A percentile compares a stretch with the other conserved stretches of the same genome.
These are phyloP conservation scores for Ifrita kowaldi DNA, from an alignment of 2,113 vertebrate species.

Conservation along the genomic window DNA sequence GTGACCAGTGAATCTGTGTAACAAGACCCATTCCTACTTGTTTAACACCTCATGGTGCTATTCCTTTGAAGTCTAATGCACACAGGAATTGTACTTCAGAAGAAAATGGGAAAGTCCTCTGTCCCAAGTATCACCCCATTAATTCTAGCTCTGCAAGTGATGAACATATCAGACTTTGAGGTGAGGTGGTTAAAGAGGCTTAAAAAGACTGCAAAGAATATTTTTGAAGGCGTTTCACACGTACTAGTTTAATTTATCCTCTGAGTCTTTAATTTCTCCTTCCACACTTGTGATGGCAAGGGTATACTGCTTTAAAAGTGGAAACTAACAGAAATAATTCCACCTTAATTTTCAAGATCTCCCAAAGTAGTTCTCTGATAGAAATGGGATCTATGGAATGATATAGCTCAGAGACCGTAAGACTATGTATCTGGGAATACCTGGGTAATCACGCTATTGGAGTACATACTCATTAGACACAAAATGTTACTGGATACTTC, in stretches of 20 bases:
- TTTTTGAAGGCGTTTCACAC: constrained; percentile 8
- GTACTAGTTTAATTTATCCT: constrained; percentile 18
- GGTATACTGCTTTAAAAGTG: not conserved
- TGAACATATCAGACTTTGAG: constrained; percentile 22
- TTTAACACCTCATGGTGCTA: not conserved
- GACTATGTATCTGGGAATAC: not conserved
- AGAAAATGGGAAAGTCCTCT: not conserved
- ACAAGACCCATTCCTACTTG: not conserved
- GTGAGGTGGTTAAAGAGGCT: not conserved
- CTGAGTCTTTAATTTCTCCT: not conserved
- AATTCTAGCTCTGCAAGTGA: constrained; percentile 18
- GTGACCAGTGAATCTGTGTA: not conserved
- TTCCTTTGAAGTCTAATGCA: constrained; percentile 17
- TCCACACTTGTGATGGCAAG: not conserved
- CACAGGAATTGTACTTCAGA: not conserved
- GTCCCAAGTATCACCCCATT: not conserved
- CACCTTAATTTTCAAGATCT: not conserved
- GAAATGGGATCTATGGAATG: not conserved
- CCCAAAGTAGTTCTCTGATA: not conserved
- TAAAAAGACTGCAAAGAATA: not conserved
- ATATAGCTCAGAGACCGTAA: not conserved
- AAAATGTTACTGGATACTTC: not conserved
- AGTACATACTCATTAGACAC: not conserved
- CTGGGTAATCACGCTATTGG: not conserved
- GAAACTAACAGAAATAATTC: not conserved